Conservation (phyloP, 2,888 invertebrate genomes). For the Acanthococcus lagerstroemiae region DNA sequence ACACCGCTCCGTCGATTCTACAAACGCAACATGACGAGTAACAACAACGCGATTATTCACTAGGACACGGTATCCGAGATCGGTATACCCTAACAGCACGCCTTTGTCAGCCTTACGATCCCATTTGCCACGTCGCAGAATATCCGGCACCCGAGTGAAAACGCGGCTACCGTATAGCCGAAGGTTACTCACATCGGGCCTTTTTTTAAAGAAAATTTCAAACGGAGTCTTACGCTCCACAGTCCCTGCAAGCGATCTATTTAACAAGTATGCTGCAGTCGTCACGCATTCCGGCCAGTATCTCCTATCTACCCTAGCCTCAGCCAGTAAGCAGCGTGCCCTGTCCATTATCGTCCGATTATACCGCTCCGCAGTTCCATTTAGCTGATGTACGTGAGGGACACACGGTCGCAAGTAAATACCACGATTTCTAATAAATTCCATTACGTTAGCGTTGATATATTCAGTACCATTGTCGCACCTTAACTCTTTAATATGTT, state of each 20-base stretch:
- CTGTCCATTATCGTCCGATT: conserved; percentile 13
- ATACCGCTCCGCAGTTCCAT: conserved; percentile 30
- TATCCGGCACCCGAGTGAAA: conserved; percentile 38
- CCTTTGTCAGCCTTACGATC: neutral
- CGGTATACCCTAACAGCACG: neutral
- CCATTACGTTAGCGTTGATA: conserved; percentile 30
- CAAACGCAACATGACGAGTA: too few species aligned
- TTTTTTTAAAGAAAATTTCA: conserved; percentile 38
- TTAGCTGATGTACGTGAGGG: conserved; percentile 27
- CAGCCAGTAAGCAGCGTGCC: conserved; percentile 1
- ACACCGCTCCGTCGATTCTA: too few species aligned
- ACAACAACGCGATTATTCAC: neutral
- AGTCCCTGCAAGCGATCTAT: conserved; percentile 30
- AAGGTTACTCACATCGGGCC: conserved; percentile 37
- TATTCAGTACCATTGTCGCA: conserved; percentile 33
- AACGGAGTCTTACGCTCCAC: conserved; percentile 36
- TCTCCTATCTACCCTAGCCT: conserved; percentile 7
- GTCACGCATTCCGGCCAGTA: conserved; percentile 28
- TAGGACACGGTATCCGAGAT: too few species aligned
- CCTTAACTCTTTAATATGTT: conserved; percentile 14
- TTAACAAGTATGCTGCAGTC: conserved; percentile 21
- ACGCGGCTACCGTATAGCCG: conserved; percentile 39
- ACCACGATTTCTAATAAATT: conserved; percentile 27
- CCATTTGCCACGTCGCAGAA: conserved; percentile 34
- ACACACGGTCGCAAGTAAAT: conserved; percentile 30